Evolutionary conservation across 2,888 invertebrate genomes (phyloP).

Genomic region (Cerastoderma edule): DNA sequence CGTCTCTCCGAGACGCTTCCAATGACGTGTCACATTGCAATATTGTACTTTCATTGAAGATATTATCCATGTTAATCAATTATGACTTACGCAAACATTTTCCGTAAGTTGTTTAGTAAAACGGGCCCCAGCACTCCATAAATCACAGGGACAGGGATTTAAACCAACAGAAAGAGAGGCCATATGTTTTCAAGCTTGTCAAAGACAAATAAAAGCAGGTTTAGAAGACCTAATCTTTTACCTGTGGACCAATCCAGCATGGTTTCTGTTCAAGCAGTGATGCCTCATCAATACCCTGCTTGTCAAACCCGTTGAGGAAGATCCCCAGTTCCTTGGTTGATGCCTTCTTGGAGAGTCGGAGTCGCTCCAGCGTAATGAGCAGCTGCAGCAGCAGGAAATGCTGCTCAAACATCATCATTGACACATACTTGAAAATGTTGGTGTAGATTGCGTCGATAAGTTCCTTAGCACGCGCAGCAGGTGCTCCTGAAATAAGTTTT

Average conservation of each 20-base stretch:
- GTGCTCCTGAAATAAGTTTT: conserved; percentile 73
- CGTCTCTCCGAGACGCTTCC: too few relatives aligned
- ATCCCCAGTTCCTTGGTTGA: conserved; percentile 79
- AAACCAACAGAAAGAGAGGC: too few relatives aligned
- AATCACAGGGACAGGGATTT: too few relatives aligned
- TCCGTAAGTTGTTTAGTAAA: too few relatives aligned
- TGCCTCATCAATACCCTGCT: conserved; percentile 71
- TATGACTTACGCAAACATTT: too few relatives aligned
- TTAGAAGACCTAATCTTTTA: too few relatives aligned
- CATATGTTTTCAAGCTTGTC: too few relatives aligned
- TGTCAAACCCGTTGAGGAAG: conserved; percentile 81
- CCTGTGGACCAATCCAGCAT: conserved; percentile 77
- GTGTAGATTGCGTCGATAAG: conserved; percentile 77
- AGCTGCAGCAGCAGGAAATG: conserved; percentile 78
- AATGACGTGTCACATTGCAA: too few relatives aligned
- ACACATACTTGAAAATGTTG: conserved; percentile 74
- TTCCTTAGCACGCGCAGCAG: conserved; percentile 80
- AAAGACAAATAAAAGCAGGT: too few relatives aligned
- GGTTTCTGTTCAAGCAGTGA: conserved; percentile 78
- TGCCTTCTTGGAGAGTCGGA: conserved; percentile 74
- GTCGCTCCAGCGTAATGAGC: conserved; percentile 79
- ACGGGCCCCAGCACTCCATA: too few relatives aligned
- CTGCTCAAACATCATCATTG: conserved; percentile 81
- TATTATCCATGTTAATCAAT: too few relatives aligned
- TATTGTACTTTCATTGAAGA: too few relatives aligned